Base-by-base conservation (phyloP, 1,140 invertebrate species). In the Conus ventricosus region DNA sequence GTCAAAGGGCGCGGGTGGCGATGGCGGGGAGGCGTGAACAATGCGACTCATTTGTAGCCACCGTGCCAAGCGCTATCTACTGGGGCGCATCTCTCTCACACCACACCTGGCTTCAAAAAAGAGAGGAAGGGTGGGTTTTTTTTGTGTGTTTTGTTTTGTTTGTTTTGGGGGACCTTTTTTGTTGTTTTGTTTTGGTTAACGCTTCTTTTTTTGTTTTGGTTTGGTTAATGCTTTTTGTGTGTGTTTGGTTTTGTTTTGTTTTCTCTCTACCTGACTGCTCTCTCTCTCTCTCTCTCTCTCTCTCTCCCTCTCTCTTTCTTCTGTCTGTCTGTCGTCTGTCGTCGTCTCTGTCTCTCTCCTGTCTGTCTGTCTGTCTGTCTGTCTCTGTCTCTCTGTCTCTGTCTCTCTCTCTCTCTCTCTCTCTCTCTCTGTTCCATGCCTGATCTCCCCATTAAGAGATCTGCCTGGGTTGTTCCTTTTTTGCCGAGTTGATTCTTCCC, bases 281-380 rank as follows among this genome's bases (percentile, higher is more conserved):
- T 76, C 27, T 17, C 8, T 17, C 23, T 76, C 23, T 17, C 27
- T 76, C 39, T 39, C 20, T 76, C 5, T 7, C 25, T 20, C 20
- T 6, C 25, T 76, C 7, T 76, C 7, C 7, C 20, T 20, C 20
- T 76, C 5, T 76, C 20, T 20, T 23, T 76, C 20, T 6, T 76
- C 25, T 8, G 7, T 8, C 20, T 76, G 7, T 8, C 25, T 76
- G 20, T 76, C 5, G 15, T 8, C 67, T 71, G 20, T 71, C 5
- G 67, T 20, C 23, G 17, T 71, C 5, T 71, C 5, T 71, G 67
- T 71, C 5, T 8, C 5, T 20, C 23, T 8, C 5, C 5, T 80
- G 78, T 80, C 13, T 80, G 78, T 80, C 13, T 80, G 78, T 80
- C 5, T 80, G 78, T 80, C 13, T 80, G 78, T 39, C 13, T 80